These are phyloP conservation scores for Thalassarche chlororhynchos DNA, from an alignment of 2,113 vertebrate species.

Conservation along the genomic window DNA sequence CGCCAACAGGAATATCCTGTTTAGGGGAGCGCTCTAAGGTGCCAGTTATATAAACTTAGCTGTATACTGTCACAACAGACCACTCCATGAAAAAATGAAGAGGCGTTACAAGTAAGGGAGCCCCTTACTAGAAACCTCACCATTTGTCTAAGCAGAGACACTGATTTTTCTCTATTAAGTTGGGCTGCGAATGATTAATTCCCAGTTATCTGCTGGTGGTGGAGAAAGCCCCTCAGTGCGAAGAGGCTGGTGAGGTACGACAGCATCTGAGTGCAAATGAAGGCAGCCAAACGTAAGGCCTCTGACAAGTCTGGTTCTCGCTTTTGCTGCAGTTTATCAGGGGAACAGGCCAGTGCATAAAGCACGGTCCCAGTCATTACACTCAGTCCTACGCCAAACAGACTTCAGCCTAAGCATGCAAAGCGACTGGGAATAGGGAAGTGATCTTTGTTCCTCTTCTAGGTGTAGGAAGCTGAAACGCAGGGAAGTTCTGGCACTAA, in stretches of 20 bases:
- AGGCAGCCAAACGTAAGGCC: neutral
- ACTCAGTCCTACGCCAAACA: neutral
- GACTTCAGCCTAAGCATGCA: neutral
- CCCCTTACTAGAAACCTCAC: neutral
- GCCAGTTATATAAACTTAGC: slow-evolving; percentile 73
- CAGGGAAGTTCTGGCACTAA: slow-evolving; percentile 1
- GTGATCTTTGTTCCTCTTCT: slow-evolving; percentile 22
- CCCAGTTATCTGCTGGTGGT: too few species aligned
- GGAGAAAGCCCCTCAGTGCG: neutral
- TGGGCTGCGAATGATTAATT: neutral
- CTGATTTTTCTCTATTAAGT: neutral
- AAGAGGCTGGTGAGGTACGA: neutral
- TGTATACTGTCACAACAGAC: slow-evolving; percentile 35
- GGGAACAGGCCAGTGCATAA: neutral
- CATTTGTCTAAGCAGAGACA: neutral
- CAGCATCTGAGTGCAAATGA: rapidly evolving
- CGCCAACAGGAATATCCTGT: slow-evolving; percentile 83
- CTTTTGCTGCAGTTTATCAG: neutral
- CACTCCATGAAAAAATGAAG: neutral
- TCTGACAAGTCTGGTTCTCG: neutral
- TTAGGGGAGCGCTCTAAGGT: slow-evolving; percentile 49
- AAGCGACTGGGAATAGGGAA: slow-evolving; percentile 4
- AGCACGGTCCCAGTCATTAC: neutral
- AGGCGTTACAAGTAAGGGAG: neutral
- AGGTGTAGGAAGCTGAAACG: slow-evolving; percentile 16